Conservation (phyloP, 2,888 invertebrate genomes). For the Drosophila acutilabella region DNA sequence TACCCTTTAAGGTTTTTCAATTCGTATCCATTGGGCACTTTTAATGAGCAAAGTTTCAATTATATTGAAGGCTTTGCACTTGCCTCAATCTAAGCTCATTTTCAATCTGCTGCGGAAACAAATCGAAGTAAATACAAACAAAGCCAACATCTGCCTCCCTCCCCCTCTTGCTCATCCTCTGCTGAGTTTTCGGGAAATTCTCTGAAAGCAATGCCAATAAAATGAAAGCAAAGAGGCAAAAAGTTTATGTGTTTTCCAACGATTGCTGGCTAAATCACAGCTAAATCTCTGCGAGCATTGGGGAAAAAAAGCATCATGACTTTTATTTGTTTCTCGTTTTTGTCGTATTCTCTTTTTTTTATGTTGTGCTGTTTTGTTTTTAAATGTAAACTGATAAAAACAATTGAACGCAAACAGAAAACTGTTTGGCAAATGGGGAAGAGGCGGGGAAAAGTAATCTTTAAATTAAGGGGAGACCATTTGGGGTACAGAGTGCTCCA, state of each 20-base stretch:
- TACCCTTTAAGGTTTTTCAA: constrained; percentile 18
- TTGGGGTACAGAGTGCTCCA: constrained; percentile 13
- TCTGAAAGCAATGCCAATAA: constrained; percentile 64
- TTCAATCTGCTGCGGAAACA: constrained; percentile 58
- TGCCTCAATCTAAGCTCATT: constrained; percentile 35
- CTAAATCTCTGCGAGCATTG: constrained; percentile 69
- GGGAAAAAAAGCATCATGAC: constrained; percentile 49
- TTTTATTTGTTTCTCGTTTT: constrained; percentile 73
- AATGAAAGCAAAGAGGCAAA: constrained; percentile 58
- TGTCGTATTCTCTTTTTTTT: constrained; percentile 26
- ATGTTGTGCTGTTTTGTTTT: constrained; percentile 57
- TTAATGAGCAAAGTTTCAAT: constrained; percentile 78
- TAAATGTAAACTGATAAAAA: constrained; percentile 82
- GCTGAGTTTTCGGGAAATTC: constrained; percentile 2
- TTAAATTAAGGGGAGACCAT: constrained; percentile 67
- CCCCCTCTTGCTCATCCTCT: neutral
- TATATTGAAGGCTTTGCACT: constrained; percentile 68
- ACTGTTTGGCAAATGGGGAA: constrained; percentile 12
- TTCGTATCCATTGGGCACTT: constrained; percentile 29
- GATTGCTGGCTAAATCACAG: constrained; percentile 78
- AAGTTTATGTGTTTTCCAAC: constrained; percentile 77
- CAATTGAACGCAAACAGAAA: constrained; percentile 79
- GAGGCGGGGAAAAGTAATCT: constrained; percentile 63
- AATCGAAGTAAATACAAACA: constrained; percentile 66
- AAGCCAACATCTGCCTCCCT: constrained; percentile 2